Conservation (phyloP, 1,140 invertebrate genomes). For the Lerema accius region DNA sequence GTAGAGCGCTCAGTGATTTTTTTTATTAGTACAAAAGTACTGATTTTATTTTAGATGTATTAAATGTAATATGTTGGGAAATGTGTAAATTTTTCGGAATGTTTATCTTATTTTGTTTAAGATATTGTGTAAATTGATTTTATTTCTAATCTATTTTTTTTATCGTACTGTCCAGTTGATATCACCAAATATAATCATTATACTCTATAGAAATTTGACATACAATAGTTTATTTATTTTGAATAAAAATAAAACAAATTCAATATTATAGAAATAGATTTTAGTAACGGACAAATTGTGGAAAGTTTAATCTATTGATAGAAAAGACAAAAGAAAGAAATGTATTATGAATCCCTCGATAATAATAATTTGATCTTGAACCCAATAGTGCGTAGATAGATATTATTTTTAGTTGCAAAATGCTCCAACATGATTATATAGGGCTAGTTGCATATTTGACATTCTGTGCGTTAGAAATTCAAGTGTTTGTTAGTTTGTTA, state of each 20-base stretch:
- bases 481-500: slow-evolving; percentile 3
- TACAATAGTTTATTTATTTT: too few relatives aligned
- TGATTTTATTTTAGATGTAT: neutral
- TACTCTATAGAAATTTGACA: too few relatives aligned
- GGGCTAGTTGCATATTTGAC: neutral
- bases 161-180: neutral
- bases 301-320: too few relatives aligned
- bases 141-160: neutral
- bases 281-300: too few relatives aligned
- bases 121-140: neutral
- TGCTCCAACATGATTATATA: slow-evolving; percentile 3
- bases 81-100: neutral
- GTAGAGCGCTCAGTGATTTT: slow-evolving; percentile 21
- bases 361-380: too few relatives aligned
- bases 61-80: slow-evolving; percentile 16
- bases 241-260: too few relatives aligned
- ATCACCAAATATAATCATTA: too few relatives aligned
- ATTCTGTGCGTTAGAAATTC: slow-evolving; percentile 6
- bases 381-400: neutral
- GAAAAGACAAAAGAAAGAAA: too few relatives aligned
- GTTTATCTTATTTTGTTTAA: neutral
- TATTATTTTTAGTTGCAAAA: slow-evolving; percentile 6
- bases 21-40: slow-evolving; percentile 19
- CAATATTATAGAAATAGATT: too few relatives aligned
- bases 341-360: too few relatives aligned